A percentile compares a stretch with the other conserved stretches of the same genome.
Evolutionary conservation across 2,888 invertebrate genomes (phyloP).

Genomic region (Rhaphigaster nebulosa): DNA sequence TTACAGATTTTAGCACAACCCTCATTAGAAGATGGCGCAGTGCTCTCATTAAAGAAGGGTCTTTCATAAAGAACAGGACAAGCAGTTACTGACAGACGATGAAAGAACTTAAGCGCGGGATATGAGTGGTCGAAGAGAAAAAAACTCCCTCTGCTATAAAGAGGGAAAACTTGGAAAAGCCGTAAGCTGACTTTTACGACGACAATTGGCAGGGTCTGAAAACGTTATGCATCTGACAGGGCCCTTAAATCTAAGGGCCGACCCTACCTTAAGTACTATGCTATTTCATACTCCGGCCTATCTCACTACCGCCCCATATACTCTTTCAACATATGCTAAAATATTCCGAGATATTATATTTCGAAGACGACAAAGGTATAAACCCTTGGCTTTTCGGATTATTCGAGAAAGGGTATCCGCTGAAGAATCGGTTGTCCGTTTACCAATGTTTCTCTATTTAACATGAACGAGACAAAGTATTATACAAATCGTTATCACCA

Average conservation of each 20-base stretch:
- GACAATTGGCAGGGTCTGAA: slow-evolving; percentile 15
- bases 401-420: neutral
- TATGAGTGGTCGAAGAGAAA: neutral
- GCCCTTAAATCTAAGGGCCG: slow-evolving; percentile 20
- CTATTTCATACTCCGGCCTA: neutral
- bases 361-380: neutral
- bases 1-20: neutral
- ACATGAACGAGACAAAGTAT: neutral
- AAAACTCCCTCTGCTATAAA: neutral
- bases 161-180: slow-evolving; percentile 24
- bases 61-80: neutral
- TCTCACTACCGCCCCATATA: neutral
- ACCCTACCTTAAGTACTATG: slow-evolving; percentile 6
- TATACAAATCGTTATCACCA: no score
- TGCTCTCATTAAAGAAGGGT: neutral
- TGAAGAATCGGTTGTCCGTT: neutral
- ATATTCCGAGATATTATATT: neutral
- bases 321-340: neutral
- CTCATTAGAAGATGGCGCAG: neutral
- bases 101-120: neutral
- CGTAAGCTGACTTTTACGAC: slow-evolving; percentile 40
- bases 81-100: neutral
- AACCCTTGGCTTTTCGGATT: neutral
- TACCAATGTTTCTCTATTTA: neutral
- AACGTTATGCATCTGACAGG: slow-evolving; percentile 37